Conservation (phyloP, 2,113 vertebrate genomes). For the Zeus faber region DNA sequence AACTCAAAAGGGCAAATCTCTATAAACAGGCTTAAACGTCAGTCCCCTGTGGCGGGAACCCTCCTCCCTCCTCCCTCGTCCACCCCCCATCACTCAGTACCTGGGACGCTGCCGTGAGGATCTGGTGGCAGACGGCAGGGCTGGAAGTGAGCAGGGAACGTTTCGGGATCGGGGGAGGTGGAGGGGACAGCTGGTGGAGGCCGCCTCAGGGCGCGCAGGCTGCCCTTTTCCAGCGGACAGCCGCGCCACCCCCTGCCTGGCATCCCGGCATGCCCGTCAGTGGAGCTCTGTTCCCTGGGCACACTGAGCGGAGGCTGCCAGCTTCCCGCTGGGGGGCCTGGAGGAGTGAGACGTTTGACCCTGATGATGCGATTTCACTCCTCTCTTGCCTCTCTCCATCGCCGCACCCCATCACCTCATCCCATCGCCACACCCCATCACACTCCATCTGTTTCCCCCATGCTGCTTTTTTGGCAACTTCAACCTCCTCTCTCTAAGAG, state of each 20-base stretch:
- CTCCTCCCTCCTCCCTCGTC: neutral
- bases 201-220: conserved; percentile 24
- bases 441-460: neutral
- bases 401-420: neutral
- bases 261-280: conserved; percentile 31
- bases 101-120: conserved; percentile 16
- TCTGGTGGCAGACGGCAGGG: neutral
- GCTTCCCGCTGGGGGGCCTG: conserved; percentile 15
- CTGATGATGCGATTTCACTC: conserved; percentile 23
- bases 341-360: conserved; percentile 25
- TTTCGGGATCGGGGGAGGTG: neutral
- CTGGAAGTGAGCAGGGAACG: neutral
- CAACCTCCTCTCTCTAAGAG: too few species aligned
- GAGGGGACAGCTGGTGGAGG: conserved; percentile 48
- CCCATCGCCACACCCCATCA: conserved; percentile 4
- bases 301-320: conserved; percentile 28
- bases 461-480: too few species aligned
- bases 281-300: conserved; percentile 30
- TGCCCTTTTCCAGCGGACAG: conserved; percentile 29
- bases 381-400: neutral
- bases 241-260: conserved; percentile 9
- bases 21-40: conserved; percentile 19
- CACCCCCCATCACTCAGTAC: conserved; percentile 12
- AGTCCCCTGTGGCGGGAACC: neutral
- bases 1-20: conserved; percentile 18